Percentiles rank a stretch among this genome's conserved stretches.
Evolutionary conservation across 2,797 vertebrate genomes (phyloP).

Genomic region (Odontamblyopus lacepedii): DNA sequence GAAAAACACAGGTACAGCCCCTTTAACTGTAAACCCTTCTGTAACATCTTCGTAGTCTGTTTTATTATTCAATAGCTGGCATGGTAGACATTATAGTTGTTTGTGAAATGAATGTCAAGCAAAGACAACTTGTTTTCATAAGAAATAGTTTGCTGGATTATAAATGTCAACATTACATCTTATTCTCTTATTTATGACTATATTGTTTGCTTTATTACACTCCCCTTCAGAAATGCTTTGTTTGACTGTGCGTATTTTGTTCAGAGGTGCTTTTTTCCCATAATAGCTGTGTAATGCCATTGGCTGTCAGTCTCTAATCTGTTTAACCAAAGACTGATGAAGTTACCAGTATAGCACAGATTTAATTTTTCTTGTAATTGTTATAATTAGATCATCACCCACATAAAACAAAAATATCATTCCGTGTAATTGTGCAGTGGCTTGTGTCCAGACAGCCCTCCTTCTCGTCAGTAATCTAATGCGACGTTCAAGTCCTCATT

Average conservation of each 20-base stretch:
- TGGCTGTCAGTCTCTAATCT: conserved; percentile 3
- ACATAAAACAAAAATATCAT: not conserved
- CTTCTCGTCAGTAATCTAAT: conserved; percentile 46
- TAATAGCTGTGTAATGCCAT: conserved; percentile 8
- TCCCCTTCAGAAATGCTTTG: not conserved
- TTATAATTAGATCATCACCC: conserved; percentile 25
- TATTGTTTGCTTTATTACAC: not conserved
- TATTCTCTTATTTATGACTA: not conserved
- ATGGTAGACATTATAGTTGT: no score
- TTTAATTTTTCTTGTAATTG: conserved; percentile 29
- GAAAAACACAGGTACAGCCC: no score
- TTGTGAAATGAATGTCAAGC: conserved; percentile 8
- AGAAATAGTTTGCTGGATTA: not conserved
- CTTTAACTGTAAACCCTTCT: not conserved
- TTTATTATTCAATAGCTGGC: not conserved
- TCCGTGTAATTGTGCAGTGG: conserved; percentile 22
- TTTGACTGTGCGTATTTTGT: not conserved
- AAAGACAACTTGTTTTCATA: conserved; percentile 1
- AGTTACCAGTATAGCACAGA: conserved; percentile 4
- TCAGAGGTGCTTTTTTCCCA: not conserved
- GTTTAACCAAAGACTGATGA: conserved; percentile 10
- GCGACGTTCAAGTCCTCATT: conserved; percentile 49
- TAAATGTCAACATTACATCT: conserved; percentile 5
- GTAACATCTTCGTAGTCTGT: not conserved
- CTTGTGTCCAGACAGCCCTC: conserved; percentile 20